Base-by-base conservation (phyloP, 92 coral and sea anemone species). In the Zoanthus sociatus region DNA sequence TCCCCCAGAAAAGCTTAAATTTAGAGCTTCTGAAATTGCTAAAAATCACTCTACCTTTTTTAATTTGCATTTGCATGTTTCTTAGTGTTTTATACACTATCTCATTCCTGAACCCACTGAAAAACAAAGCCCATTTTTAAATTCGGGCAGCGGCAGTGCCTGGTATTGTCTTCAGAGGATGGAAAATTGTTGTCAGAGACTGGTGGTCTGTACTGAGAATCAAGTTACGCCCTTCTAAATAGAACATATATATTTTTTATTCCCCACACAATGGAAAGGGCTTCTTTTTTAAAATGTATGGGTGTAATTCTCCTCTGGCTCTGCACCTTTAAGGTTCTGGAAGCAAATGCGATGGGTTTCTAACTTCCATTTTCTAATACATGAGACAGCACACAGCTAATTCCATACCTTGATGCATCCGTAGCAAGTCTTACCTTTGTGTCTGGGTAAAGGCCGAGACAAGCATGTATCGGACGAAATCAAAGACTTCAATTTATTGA, bases 221-320 rank as follows among this genome's bases (percentile, higher is more conserved):
- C 56, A 90, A 90, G 31, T 33, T 30, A 76, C 83, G 53, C 55
- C 87, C 92, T 75, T 84, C 88, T 20, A 89, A 84, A 61, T 76
- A 89, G 51, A 58, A 74, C 46, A 73, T 64, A 87, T 61, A 75
- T 75, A 58, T 85, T 86, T 51, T 86, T 86, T 18, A 86, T 71
- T 20, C 83, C 87, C 85, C 85, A 84, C 42, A 86, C 86, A 32
- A 90, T 68, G 16, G 82, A 20, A 15, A 78, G 50, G 14, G 72
- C 92, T 55, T 90, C 61, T 20, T 18, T 78, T 50, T 12, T 33
- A 78, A 32, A 60, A 26, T 26, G 26, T 26, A 32, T 51, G 63
- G 63, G 74, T 31, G 55, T 56, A 77, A 4, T 53, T 26, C 64
- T 60, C 58, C 17, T 76, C 89, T 26, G 26, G 26, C 15, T 77